Evolutionary conservation across 30 jellyfish, hydroid and myxozoan species (phyloP), one percentile per base, ranked within the genome.

Genomic region (Pseudorhiza aurosa): DNA sequence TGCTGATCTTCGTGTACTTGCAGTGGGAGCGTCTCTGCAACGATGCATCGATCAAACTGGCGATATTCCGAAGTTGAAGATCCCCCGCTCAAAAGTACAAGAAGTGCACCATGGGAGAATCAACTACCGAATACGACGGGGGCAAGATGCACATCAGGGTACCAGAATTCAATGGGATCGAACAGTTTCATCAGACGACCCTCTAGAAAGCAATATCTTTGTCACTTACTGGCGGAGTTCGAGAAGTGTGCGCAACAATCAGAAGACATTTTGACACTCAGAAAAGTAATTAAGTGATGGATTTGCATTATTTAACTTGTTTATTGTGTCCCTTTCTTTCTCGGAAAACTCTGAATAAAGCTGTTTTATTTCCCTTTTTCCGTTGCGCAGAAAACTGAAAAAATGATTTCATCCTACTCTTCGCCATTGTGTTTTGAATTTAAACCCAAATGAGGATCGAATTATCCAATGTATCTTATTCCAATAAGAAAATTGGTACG

Each of bases 221-320:
- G 74, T 33, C 82, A 87, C 69, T 57, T 87, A 60, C 62, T 87
- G 17, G 72, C 82, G 32, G 96, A 87, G 75, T 87, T 87, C 47
- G 96, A 87, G 24, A 87, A 87, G 31, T 87, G 96, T 62, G 55
- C 96, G 6, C 93, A 77, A 37, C 92, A 75, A 42, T 50, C 92
- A 2, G 83, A 63, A 8, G 96, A 87, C 46, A 29, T 77, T 19
- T 24, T 85, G 50, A 19, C 35, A 4, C 15, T 87, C 0, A 59
- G 75, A 68, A 77, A 77, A 88, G 96, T 77, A 37, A n/a, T n/a
- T n/a, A n/a, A n/a, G n/a, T 25, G 68, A 12, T 4, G 15, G 15
- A 11, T 43, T 49, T 17, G 24, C 75, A 40, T 24, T n/a, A 36
- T 37, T 36, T 28, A 21, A 18, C 32, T 36, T 15, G 10, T 19